Evolutionary conservation across 2,888 invertebrate genomes (phyloP), one percentile per base, ranked within the genome.

Genomic region (Myopa testacea): DNA sequence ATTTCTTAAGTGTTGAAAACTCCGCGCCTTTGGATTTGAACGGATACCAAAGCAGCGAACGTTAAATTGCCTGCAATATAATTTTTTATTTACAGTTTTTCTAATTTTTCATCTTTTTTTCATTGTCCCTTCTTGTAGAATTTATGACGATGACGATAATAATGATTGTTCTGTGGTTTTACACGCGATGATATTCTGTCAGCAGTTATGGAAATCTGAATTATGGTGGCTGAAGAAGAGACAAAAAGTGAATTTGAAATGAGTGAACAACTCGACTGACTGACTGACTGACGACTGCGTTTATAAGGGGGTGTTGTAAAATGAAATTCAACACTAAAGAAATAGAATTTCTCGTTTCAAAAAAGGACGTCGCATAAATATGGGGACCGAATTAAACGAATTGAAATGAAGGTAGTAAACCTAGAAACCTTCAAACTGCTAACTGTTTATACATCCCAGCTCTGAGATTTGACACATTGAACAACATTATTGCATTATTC

Each of bases 131-230:
- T 65, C 55, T 45, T 75, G 45, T 69, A 76, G 70, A 71, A 76
- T 71, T 76, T 60, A 76, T 76, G 70, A 76, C 63, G 63, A 63
- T 76, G 38, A 60, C 69, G 75, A 75, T 77, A 78, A 78, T 72
- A 63, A 65, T 72, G 52, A 69, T 75, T 76, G 78, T 79, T 63
- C 52, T 73, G 72, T 52, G 73, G 60, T 78, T 55, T 73, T 68
- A 75, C 75, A 76, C 62, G 68, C 68, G 55, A 77, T 77, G 76
- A 52, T 74, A 74, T 74, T 45, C 75, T 75, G 78, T 77, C 62
- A 77, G 68, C 75, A 68, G 75, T 58, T 75, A 75, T 75, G 67
- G 68, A 75, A 75, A 75, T 68, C 68, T 68, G 45, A n/a, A 55
- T 37, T 37, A 4, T 10, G 26, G 58, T 19, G 74, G n/a, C 65